Percentiles rank a stretch among this genome's conserved stretches.
Conservation (phyloP, 2,888 invertebrate genomes). For the Callyntrura guangdongensis region DNA sequence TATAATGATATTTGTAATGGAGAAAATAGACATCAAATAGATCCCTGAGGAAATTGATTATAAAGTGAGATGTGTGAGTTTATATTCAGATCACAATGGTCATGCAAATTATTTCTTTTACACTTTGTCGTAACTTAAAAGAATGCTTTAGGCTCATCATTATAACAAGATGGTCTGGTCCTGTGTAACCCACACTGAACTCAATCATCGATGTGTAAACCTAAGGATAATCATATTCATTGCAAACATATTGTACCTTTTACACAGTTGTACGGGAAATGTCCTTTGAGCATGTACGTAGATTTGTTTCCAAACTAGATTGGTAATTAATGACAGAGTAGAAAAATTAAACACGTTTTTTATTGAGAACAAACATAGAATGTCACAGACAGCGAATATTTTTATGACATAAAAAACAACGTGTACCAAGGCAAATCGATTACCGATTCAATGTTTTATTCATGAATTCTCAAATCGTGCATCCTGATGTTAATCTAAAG, state of each 20-base stretch:
- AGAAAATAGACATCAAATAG: background rate
- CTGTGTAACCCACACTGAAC: too few species aligned
- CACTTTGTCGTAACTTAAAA: constrained; percentile 16
- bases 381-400: background rate
- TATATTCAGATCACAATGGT: constrained; percentile 65
- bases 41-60: constrained; percentile 69
- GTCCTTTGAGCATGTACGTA: too few species aligned
- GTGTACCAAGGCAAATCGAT: background rate
- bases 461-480: background rate
- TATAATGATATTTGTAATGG: constrained; percentile 24
- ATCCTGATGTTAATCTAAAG: constrained; percentile 2
- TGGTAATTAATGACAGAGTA: too few species aligned
- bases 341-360: too few species aligned
- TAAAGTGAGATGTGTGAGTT: constrained; percentile 35
- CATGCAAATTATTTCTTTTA: constrained; percentile 72
- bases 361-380: too few species aligned
- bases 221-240: background rate
- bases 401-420: background rate
- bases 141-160: constrained; percentile 14
- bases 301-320: too few species aligned
- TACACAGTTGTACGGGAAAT: background rate
- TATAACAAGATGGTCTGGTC: constrained; percentile 9
- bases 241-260: background rate
- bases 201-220: too few species aligned
- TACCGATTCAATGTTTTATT: background rate